These are phyloP conservation scores for Aporrectodea caliginosa DNA, from an alignment of 1,140 invertebrate species.

Conservation along the genomic window DNA sequence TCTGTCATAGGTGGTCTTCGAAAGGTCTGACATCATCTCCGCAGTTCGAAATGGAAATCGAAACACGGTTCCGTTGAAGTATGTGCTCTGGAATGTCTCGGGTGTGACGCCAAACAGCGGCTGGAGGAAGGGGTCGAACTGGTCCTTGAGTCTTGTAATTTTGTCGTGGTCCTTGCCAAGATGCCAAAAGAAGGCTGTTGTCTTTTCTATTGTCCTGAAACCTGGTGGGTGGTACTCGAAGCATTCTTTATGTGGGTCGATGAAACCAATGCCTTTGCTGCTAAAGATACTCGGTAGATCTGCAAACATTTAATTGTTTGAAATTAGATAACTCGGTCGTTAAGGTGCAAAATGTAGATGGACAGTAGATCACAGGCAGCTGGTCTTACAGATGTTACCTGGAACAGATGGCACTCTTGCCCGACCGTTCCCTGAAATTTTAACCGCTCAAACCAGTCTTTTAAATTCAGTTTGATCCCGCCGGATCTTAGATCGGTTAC, in stretches of 20 bases:
- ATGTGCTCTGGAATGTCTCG: background rate
- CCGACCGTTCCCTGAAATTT: no score
- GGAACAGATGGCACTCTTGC: no score
- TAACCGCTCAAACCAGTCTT: no score
- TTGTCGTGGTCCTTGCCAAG: no score
- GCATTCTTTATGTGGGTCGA: conserved; percentile 40
- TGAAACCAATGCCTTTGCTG: conserved; percentile 39
- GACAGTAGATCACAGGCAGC: no score
- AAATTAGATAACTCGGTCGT: no score
- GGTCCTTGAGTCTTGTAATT: conserved; percentile 4
- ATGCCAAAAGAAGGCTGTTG: background rate
- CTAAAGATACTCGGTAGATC: conserved; percentile 43
- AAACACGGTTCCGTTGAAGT: conserved; percentile 19
- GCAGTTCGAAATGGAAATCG: conserved; percentile 18
- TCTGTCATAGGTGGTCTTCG: background rate
- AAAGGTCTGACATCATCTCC: conserved; percentile 12
- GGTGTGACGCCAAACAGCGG: conserved; percentile 2
- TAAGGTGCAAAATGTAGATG: no score
- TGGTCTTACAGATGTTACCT: no score
- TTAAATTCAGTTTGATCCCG: no score
- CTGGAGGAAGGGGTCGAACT: conserved; percentile 18
- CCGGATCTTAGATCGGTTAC: no score
- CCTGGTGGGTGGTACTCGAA: background rate
- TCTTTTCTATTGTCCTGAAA: background rate
- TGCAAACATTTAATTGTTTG: no score